These are phyloP conservation scores for Eupsilia transversa DNA, from an alignment of 2,888 invertebrate species.

Conservation along the genomic window DNA sequence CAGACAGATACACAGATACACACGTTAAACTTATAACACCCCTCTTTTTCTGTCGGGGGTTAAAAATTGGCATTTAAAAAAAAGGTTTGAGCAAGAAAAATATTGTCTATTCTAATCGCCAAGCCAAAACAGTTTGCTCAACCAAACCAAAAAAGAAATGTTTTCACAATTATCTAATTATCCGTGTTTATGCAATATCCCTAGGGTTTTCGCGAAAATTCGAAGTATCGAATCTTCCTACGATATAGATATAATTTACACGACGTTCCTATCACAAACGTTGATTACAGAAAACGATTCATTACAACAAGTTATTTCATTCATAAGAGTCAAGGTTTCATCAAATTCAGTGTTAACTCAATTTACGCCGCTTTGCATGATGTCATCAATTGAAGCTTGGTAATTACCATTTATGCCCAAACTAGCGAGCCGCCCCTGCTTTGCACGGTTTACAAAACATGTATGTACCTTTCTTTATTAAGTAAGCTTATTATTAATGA, in stretches of 20 bases:
- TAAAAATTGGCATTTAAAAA: background rate
- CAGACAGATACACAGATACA: no score
- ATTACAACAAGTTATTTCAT: conserved; percentile 24
- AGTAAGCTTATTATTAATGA: no score
- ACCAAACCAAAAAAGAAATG: no score
- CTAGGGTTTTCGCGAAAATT: no score
- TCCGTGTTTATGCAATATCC: no score
- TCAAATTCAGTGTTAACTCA: conserved; percentile 27
- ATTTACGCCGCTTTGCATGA: conserved; percentile 32
- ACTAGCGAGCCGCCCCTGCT: no score
- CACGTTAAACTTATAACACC: no score
- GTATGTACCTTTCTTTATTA: no score
- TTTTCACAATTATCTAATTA: no score
- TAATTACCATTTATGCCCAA: conserved; percentile 14
- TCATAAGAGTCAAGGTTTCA: conserved; percentile 39
- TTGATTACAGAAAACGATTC: conserved; percentile 9
- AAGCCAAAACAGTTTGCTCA: background rate
- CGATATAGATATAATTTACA: background rate
- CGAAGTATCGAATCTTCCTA: no score
- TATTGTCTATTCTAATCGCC: background rate
- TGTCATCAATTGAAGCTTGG: conserved; percentile 40
- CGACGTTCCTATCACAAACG: background rate
- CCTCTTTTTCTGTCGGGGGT: no score
- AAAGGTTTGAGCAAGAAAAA: background rate
- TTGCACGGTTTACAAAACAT: no score